These are phyloP conservation scores for Saccostrea glomerata DNA, from an alignment of 1,140 invertebrate genomes.

Conservation along the genomic window DNA sequence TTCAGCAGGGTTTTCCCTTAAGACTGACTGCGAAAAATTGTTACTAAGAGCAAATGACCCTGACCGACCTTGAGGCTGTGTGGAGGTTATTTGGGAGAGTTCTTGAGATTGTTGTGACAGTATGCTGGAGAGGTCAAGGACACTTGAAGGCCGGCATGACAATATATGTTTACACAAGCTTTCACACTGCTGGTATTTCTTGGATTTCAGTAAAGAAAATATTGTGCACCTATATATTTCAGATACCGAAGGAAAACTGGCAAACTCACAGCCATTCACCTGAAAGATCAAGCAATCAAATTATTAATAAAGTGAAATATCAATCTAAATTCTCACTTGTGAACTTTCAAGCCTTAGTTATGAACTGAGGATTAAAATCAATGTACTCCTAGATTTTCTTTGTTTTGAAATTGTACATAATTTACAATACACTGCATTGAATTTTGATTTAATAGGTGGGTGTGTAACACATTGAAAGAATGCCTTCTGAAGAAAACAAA, in stretches of 20 bases:
- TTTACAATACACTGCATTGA: too few species aligned
- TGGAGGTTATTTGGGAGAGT: background rate
- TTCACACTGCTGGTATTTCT: constrained; percentile 23
- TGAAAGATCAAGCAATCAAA: background rate
- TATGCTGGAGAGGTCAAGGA: constrained; percentile 19
- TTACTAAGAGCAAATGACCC: constrained; percentile 3
- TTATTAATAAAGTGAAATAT: background rate
- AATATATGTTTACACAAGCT: background rate
- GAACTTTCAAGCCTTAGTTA: too few species aligned
- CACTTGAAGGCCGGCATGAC: constrained; percentile 28
- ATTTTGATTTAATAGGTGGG: too few species aligned
- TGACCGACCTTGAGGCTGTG: background rate
- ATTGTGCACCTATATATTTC: background rate
- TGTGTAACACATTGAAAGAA: too few species aligned
- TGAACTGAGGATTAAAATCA: too few species aligned
- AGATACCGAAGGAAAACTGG: background rate
- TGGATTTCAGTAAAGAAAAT: background rate
- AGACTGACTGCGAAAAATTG: background rate
- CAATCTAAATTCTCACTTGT: too few species aligned
- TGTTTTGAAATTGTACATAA: too few species aligned
- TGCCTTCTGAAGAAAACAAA: too few species aligned
- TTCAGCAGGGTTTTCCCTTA: background rate
- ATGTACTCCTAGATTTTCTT: too few species aligned
- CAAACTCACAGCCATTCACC: background rate
- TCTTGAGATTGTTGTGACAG: background rate